Base-by-base conservation (phyloP, 2,797 vertebrate genomes). In the Hybognathus amarus region DNA sequence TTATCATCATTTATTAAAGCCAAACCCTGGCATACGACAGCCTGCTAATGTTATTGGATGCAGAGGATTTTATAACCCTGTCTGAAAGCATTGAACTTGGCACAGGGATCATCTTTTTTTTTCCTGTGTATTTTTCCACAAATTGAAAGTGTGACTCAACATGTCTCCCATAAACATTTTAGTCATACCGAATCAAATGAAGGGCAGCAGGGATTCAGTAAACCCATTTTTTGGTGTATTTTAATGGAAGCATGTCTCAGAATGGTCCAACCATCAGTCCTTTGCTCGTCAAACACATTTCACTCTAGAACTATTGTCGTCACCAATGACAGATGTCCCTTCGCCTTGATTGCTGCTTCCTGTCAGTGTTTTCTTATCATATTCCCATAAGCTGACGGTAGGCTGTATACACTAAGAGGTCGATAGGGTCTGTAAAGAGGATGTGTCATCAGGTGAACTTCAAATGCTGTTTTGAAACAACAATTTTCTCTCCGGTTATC, bases 401-500 rank as follows among this genome's bases (percentile, higher is more conserved):
- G 59, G 27, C 63, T 63, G 24, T 63, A 24, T 63, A 63, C 10
- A 63, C 24, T 30, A 63, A 78, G 27, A 79, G 79, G 82, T 81
- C 82, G 69, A 59, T 38, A 71, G 64, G 77, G 64, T 30, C 33
- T 30, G 47, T 67, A 68, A 80, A 71, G 78, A 36, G 74, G 68
- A 83, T 71, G 75, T 70, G 71, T 82, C 69, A 59, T 78, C 70
- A 82, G 81, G 74, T 86, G 61, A 67, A 83, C 66, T 83, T 85
- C 79, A 82, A 74, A 86, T 75, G 38, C 47, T 73, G 66, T 83
- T 87, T 88, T 81, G 50, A 77, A 81, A 69, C 36, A 67, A 74
- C n/a, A 15, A 77, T 79, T 87, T 87, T 79, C 78, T 85, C 67
- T 52, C 63, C 38, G 20, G 30, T 18, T 87, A 77, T 89, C 79